Base-by-base conservation (phyloP, 2,888 invertebrate genomes). In the Salpingus planirostris region DNA sequence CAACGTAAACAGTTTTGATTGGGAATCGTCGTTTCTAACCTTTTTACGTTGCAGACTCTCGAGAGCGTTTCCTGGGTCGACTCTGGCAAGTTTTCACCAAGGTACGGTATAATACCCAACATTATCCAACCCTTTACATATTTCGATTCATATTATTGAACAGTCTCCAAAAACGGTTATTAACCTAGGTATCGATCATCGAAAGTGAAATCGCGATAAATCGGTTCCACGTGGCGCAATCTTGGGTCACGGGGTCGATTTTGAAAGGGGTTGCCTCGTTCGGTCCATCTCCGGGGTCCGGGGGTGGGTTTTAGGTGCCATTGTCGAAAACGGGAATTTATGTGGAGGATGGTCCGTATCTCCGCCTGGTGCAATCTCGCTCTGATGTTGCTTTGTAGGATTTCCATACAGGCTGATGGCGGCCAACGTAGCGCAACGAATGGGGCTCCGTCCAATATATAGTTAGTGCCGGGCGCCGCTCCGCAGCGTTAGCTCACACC, bases 71-170 rank as follows among this genome's bases (percentile, higher is more conserved):
- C 77, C 80, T 66, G 77, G 78, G 69, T 75, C 78, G 67, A 80
- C 80, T 65, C 78, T 82, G 71, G 81, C 82, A 64, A 79, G 80
- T 69, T 75, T 82, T 73, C 71, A 76, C 66, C 81, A 80, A 82
- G 82, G 83, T 76, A 56, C n/a, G n/a, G n/a, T n/a, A n/a, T n/a
- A n/a, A n/a, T n/a, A n/a, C n/a, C n/a, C n/a, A 27, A 33, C 15
- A 27, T 23, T 23, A 22, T 11, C 14, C 22, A 24, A 3, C 10
- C 12, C 10, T 24, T 7, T 6, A 18, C 6, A 8, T 23, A 8
- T 11, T 8, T 23, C 7, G 4, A 23, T 10, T 8, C 23, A n/a
- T n/a, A n/a, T n/a, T n/a, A n/a, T n/a, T n/a, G n/a, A n/a, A n/a
- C n/a, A n/a, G n/a, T n/a, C n/a, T n/a, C n/a, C n/a, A n/a, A n/a